A percentile compares a stretch with the other conserved stretches of the same genome.
phyloP scores from a whole-genome alignment of 30 jellyfish, hydroid and myxozoan species.

The Chrysaora quinquecirrha region DNA sequence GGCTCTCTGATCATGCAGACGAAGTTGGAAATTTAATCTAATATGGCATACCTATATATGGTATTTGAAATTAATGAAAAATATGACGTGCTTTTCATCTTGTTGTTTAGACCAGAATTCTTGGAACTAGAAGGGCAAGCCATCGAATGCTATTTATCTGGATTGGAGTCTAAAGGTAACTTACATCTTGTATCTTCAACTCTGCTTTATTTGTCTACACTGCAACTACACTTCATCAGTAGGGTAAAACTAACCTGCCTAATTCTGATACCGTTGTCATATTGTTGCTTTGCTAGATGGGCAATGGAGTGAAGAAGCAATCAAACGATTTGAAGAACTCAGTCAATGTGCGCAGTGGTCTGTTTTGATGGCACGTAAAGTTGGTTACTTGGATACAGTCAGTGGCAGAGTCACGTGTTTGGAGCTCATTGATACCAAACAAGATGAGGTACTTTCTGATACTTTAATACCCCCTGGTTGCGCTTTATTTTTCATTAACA shows the following conservation, averaged over 20 bases:
- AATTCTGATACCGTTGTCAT: too few species aligned
- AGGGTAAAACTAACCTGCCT: too few species aligned
- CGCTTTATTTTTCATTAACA: background rate
- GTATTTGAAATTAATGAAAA: too few species aligned
- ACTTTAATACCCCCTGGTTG: background rate
- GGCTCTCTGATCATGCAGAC: too few species aligned
- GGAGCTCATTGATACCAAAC: slow-evolving; percentile 62
- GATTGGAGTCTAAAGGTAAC: slow-evolving; percentile 73
- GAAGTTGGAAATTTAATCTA: too few species aligned
- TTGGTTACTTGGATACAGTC: slow-evolving; percentile 54
- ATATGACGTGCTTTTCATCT: too few species aligned
- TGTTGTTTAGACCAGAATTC: slow-evolving; percentile 60
- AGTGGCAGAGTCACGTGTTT: slow-evolving; percentile 53
- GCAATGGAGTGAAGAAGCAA: slow-evolving; percentile 76
- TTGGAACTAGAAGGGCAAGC: slow-evolving; percentile 85
- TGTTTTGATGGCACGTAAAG: slow-evolving; percentile 71
- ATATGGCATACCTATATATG: too few species aligned
- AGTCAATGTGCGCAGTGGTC: slow-evolving; percentile 93
- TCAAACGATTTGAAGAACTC: slow-evolving; percentile 57
- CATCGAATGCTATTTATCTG: slow-evolving; percentile 67
- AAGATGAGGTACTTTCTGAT: slow-evolving; percentile 26
- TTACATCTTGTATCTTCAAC: background rate
- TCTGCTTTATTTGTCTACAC: too few species aligned
- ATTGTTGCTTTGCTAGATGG: too few species aligned
- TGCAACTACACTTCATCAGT: too few species aligned